These are phyloP conservation scores for Mesoligia furuncula DNA, from an alignment of 2,888 invertebrate genomes.

Conservation along the genomic window DNA sequence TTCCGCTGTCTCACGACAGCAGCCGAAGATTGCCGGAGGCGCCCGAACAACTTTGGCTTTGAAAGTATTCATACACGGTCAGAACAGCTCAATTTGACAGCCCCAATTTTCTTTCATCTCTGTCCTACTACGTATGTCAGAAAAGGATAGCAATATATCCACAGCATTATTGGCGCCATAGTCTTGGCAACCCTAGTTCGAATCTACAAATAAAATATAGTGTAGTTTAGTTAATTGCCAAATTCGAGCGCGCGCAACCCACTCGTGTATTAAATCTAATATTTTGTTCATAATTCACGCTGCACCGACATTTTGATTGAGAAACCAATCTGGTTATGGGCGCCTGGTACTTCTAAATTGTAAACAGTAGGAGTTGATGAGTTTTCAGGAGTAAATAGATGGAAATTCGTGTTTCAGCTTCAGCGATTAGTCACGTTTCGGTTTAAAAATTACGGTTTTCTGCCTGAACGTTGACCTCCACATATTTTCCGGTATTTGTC, in stretches of 20 bases:
- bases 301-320: conserved; percentile 52
- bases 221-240: conserved; percentile 37
- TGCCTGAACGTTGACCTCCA: not conserved
- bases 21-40: too few species aligned
- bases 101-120: not conserved
- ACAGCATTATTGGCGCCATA: not conserved
- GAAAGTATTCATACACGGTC: not conserved
- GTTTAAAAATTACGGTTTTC: conserved; percentile 34
- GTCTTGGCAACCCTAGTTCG: conserved; percentile 39
- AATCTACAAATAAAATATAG: conserved; percentile 53
- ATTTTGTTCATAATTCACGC: conserved; percentile 34
- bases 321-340: conserved; percentile 45
- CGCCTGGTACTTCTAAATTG: conserved; percentile 49
- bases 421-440: conserved; percentile 50
- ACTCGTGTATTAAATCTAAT: conserved; percentile 22
- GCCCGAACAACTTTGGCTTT: not conserved
- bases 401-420: conserved; percentile 26
- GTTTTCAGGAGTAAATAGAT: conserved; percentile 39
- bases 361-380: conserved; percentile 34
- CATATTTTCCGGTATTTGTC: conserved; percentile 6
- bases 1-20: too few species aligned
- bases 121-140: not conserved
- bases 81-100: too few species aligned
- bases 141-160: not conserved
- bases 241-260: conserved; percentile 18